Conservation (phyloP, 1,140 invertebrate species). For the Hetaerina americana region DNA sequence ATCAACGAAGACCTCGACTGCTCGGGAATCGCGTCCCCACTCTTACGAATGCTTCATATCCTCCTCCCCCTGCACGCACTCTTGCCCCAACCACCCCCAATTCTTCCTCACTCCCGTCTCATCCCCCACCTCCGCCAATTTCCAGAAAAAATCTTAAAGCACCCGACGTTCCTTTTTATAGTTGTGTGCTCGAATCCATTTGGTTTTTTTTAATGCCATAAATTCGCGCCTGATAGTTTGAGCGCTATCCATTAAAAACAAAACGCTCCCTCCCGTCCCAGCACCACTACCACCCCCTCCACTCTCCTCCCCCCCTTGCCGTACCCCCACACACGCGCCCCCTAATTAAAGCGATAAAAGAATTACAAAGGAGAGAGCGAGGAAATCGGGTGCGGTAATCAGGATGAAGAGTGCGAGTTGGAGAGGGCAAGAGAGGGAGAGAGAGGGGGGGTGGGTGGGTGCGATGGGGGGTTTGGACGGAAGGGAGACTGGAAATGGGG, state of each 20-base stretch:
- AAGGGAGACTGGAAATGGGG: no score
- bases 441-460: background rate
- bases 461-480: background rate
- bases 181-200: background rate
- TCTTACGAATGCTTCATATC: no score
- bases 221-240: background rate
- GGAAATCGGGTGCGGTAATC: background rate
- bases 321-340: no score
- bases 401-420: no score
- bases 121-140: no score
- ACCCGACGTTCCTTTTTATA: background rate
- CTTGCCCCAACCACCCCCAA: no score
- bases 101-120: background rate
- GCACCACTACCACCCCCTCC: no score
- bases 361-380: background rate
- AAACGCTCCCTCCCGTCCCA: no score
- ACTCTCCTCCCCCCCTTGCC: no score
- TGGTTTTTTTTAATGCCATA: background rate
- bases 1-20: no score
- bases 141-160: background rate
- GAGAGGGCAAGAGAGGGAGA: background rate
- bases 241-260: background rate
- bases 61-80: no score
- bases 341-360: background rate
- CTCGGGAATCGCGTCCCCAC: no score